Evolutionary conservation across 2,797 vertebrate species (phyloP).

Genomic region (Rhinophrynus dorsalis): DNA sequence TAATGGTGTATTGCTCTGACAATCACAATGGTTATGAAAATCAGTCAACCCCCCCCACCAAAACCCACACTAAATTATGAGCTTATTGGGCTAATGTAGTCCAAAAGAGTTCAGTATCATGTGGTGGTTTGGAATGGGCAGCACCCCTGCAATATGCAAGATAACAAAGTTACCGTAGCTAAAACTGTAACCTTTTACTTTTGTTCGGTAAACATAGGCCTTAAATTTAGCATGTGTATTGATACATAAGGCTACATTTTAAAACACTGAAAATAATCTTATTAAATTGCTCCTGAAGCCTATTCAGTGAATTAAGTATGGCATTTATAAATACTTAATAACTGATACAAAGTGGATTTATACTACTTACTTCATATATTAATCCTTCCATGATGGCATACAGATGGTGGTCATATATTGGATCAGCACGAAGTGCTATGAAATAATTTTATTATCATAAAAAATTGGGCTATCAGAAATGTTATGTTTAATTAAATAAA

Average conservation of each 20-base stretch:
- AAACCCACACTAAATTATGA: too few species aligned
- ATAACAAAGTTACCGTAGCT: too few species aligned
- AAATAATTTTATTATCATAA: slow-evolving; percentile 39
- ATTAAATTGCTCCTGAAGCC: neutral
- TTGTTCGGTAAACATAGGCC: too few species aligned
- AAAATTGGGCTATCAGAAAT: slow-evolving; percentile 30
- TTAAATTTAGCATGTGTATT: neutral
- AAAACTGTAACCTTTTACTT: too few species aligned
- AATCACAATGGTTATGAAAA: too few species aligned
- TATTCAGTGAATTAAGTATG: neutral
- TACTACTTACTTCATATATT: slow-evolving; percentile 7
- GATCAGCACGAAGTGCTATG: slow-evolving; percentile 2
- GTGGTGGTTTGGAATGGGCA: too few species aligned
- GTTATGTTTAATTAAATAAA: slow-evolving; percentile 44
- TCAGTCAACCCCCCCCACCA: too few species aligned
- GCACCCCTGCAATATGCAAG: too few species aligned
- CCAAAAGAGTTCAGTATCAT: too few species aligned
- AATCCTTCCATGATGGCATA: neutral
- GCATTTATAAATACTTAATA: slow-evolving; percentile 40
- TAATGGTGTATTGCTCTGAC: too few species aligned
- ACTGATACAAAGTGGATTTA: slow-evolving; percentile 14
- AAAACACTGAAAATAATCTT: too few species aligned
- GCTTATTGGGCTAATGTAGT: too few species aligned
- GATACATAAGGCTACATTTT: neutral
- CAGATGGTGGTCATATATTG: slow-evolving; percentile 19